Evolutionary conservation across 2,113 vertebrate species (phyloP), one percentile per base, ranked within the genome.

Genomic region (Colossoma macropomum): DNA sequence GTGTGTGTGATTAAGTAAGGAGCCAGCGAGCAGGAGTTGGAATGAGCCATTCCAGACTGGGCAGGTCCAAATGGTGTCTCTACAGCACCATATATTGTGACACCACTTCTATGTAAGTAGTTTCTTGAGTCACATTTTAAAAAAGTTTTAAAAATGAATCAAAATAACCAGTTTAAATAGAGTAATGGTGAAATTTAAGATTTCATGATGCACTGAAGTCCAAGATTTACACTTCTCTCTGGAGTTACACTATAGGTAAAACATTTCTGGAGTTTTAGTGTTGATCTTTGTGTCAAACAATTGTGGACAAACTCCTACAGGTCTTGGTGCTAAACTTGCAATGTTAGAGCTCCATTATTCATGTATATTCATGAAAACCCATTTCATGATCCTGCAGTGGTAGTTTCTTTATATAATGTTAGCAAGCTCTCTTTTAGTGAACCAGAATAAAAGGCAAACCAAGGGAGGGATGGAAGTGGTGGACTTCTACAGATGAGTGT

Each of bases 401-500:
- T 38, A 13, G 10, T 38, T 41, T 32, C n/a, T n/a, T 70, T 32
- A 41, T 11, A 70, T 12, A 38, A 41, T 4, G 21, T 16, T 23
- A 30, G 11, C 21, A 38, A 12, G 66, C 66, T 41, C 11, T 12
- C 4, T 45, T 45, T 21, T 45, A 71, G 11, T 23, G 30, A 69
- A 17, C 5, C 19, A 11, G 38, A 69, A 30, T 59, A 27, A 72
- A 68, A 32, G 10, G 15, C 54, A 38, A 62, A 38, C 19, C 50
- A 41, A 65, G 59, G 4, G 56, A 41, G 23, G 68, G 56, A 23
- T 48, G 23, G 70, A 79, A 79, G 75, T 69, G 66, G 52, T 48
- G 74, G 65, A 71, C 59, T 62, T 54, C 15, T 62, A 66, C 15
- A 28, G 69, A 83, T 60, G 70, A 83, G 74, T 27, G 74, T 28